Evolutionary conservation across 1,140 invertebrate genomes (phyloP), one percentile per base, ranked within the genome.

Genomic region (Hyposmocoma kahamanoa): DNA sequence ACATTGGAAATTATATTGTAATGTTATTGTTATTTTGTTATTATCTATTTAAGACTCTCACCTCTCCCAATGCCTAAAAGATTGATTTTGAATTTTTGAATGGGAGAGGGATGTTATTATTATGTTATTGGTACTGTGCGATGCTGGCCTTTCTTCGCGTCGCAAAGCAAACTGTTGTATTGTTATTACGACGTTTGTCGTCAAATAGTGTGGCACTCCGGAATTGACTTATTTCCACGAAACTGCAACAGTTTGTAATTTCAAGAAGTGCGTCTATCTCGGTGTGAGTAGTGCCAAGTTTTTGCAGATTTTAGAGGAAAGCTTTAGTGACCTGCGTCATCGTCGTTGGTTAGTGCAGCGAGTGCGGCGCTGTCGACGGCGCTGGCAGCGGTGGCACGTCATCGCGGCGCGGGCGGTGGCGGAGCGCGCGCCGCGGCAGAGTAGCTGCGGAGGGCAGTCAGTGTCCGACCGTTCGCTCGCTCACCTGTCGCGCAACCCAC

Each of bases 381-480:
- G 19, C 32, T 30, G 43, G 17, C 42, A 54, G 47, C 32, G 24
- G 46, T 38, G 39, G n/a, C 28, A 47, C 50, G 10, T 20, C 38
- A 32, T 48, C 43, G 41, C 41, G n/a, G 34, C 50, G 38, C 54
- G 52, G 45, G 42, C 46, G 32, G 32, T 13, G 32, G 32, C 24
- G 4, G 22, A 13, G 22, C 22, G 22, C n/a, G 22, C 32, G 19
- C 17, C 44, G 38, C 38, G 18, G 47, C 39, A 11, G 19, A 2
- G 21, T 22, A 26, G 24, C 49, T 44, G 24, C 46, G 42, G 46
- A n/a, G n/a, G n/a, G 39, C 56, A 59, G 51, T 78, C 71, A 71
- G 77, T 78, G 72, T 67, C 66, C 69, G 70, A 58, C 56, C 58
- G 80, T 65, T 61, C 65, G 50, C 66, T 70, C 67, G 49, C 50